Base-by-base conservation (phyloP, 2,797 vertebrate genomes). In the Oryzias dopingdopingensis region DNA sequence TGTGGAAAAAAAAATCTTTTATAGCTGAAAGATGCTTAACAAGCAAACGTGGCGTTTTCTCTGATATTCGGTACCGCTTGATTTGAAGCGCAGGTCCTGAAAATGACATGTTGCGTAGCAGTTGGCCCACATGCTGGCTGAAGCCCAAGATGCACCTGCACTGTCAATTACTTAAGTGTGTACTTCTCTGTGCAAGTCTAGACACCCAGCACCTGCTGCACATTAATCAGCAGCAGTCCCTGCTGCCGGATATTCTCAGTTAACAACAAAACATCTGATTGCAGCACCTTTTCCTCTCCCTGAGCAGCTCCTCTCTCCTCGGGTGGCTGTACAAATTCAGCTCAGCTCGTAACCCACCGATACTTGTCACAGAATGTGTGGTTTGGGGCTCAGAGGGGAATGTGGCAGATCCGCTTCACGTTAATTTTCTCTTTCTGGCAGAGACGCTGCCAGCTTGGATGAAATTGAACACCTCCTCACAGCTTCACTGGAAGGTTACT, bases 91-190 rank as follows among this genome's bases (percentile, higher is more conserved):
- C 10, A 5, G 62, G 67, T 44, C 73, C 76, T 69, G 71, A 70
- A 86, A 77, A 72, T 80, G 74, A 77, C 75, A 87, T 81, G 83
- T 88, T 77, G 84, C 59, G 76, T 47, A 53, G 65, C 76, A 72
- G 74, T 67, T 65, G 77, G 56, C 67, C 65, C 55, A 62, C 62
- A 46, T 46, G 61, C 67, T 88, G 79, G 86, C 86, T 56, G 42
- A 15, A 40, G 32, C 72, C 82, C 84, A 89, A 90, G 83, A 88
- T 91, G 87, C 88, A 92, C 90, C 87, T 91, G 90, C 81, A 77
- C 84, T 74, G 83, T 85, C 78, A 84, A 78, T 90, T 88, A 86
- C 75, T 79, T 72, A 71, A 67, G 16, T 73, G 75, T 32, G 51
- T 4, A 68, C 67, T 77, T 82, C 80, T 82, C 76, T 52, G 66